phyloP scores from a whole-genome alignment of 2,888 invertebrate genomes.

The Leucozona laternaria region DNA sequence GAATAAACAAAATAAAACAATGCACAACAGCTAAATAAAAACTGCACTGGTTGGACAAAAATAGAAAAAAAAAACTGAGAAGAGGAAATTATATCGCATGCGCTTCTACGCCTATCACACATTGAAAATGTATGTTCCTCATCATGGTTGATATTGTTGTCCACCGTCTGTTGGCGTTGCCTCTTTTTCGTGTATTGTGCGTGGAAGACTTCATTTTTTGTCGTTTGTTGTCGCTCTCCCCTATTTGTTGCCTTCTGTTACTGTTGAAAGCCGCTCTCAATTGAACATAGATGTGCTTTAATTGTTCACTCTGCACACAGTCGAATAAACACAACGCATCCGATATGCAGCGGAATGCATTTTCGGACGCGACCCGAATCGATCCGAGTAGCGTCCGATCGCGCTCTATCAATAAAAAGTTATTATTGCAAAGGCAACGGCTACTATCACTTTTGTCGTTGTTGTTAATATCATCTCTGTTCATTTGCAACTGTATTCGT shows the following conservation, averaged over 20 bases:
- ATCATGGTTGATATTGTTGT: constrained; percentile 51
- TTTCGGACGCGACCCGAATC: constrained; percentile 84
- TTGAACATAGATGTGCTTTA: constrained; percentile 82
- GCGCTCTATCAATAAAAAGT: constrained; percentile 82
- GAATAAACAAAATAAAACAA: constrained; percentile 37
- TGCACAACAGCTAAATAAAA: constrained; percentile 50
- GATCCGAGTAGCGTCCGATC: constrained; percentile 84
- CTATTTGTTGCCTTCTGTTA: constrained; percentile 41
- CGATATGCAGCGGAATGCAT: constrained; percentile 84
- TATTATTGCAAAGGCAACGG: constrained; percentile 77
- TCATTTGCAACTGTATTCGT: constrained; percentile 25
- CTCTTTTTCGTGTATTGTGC: constrained; percentile 42
- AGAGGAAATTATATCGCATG: constrained; percentile 78
- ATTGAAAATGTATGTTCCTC: constrained; percentile 77
- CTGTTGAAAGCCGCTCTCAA: constrained; percentile 77
- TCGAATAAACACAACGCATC: constrained; percentile 84
- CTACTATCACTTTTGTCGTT: constrained; percentile 54
- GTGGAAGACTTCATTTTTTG: constrained; percentile 72
- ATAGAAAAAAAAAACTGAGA: constrained; percentile 46
- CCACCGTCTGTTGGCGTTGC: constrained; percentile 78
- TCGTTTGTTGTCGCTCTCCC: constrained; percentile 64
- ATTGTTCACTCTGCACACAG: constrained; percentile 82
- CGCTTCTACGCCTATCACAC: constrained; percentile 78
- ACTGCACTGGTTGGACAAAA: constrained; percentile 66
- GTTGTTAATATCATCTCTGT: constrained; percentile 30